Conservation (phyloP, 2,888 invertebrate species). For the Atrina japonica region DNA sequence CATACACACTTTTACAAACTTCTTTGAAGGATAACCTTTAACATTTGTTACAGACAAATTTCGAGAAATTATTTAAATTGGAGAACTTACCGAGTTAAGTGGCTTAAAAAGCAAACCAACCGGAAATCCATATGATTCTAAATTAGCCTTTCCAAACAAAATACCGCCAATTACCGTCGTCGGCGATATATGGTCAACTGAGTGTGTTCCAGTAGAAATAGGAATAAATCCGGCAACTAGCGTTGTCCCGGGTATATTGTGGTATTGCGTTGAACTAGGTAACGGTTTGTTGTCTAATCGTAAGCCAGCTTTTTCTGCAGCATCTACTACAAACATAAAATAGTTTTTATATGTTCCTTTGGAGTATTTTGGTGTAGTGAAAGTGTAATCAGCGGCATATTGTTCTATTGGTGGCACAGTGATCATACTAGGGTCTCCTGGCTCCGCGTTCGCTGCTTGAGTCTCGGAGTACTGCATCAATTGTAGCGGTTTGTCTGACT, state of each 20-base stretch:
- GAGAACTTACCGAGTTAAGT: constrained; percentile 49
- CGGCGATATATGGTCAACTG: constrained; percentile 52
- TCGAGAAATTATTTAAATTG: too few species aligned
- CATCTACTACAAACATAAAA: constrained; percentile 53
- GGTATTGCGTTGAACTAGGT: constrained; percentile 31
- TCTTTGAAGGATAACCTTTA: too few species aligned
- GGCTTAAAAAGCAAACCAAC: constrained; percentile 57
- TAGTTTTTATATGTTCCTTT: constrained; percentile 50
- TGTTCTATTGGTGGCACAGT: constrained; percentile 62
- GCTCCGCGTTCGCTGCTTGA: constrained; percentile 42
- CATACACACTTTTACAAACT: too few species aligned
- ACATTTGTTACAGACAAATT: too few species aligned
- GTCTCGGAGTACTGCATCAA: constrained; percentile 61
- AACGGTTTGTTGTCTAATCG: constrained; percentile 41
- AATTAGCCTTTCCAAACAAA: constrained; percentile 61
- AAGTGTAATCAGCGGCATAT: constrained; percentile 58
- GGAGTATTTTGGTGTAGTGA: constrained; percentile 57
- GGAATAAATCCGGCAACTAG: constrained; percentile 48
- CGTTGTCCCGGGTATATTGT: constrained; percentile 46
- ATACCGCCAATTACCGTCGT: constrained; percentile 58
- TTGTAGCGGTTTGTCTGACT: constrained; percentile 54
- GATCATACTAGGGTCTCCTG: constrained; percentile 65
- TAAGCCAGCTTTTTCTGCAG: constrained; percentile 46
- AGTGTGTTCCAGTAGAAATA: constrained; percentile 52
- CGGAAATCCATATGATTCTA: constrained; percentile 64